Base-by-base conservation (phyloP, 1,140 invertebrate species). In the Heliothis virescens region DNA sequence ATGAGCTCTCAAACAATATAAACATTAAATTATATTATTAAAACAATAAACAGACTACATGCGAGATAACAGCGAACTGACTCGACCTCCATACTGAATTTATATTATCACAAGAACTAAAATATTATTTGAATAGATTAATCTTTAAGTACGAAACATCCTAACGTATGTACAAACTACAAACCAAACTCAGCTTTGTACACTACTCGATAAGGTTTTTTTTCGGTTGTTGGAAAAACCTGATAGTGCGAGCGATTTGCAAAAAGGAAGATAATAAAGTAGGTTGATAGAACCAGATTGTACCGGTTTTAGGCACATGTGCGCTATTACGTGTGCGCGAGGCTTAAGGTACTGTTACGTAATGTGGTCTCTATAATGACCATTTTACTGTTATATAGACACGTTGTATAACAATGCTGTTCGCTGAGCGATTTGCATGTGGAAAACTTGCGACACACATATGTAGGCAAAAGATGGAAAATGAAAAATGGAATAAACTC, bases 261-360 rank as follows among this genome's bases (percentile, higher is more conserved):
- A 88, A 89, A 90, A 89, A 89, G 72, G 82, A 83, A 81, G 86
- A 90, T 90, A 90, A 83, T 87, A 82, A 89, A 87, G 78, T 90
- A 85, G 87, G 89, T 90, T 88, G 85, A 63, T 77, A 52, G 57
- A 83, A 85, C 86, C 79, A 73, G 86, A 80, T 82, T 55, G 16
- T 52, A 82, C 89, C 48, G 84, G 87, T 81, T 85, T 34, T 48
- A 57, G 60, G 65, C 53, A 52, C 72, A 77, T 65, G 71, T 81
- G 79, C 60, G 26, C 21, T 76, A 84, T 80, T 86, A 85, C 85
- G 83, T 85, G 65, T 12, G 29, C 50, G 41, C 26, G 59, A 50
- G 72, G 63, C 34, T 67, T 50, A 72, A 69, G 65, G 34, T 74
- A 76, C 59, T 76, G 59, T 48, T 72, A 55, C 52, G 34, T 73